Conservation (phyloP, 2,797 vertebrate genomes). For the Fistularia tabacaria region DNA sequence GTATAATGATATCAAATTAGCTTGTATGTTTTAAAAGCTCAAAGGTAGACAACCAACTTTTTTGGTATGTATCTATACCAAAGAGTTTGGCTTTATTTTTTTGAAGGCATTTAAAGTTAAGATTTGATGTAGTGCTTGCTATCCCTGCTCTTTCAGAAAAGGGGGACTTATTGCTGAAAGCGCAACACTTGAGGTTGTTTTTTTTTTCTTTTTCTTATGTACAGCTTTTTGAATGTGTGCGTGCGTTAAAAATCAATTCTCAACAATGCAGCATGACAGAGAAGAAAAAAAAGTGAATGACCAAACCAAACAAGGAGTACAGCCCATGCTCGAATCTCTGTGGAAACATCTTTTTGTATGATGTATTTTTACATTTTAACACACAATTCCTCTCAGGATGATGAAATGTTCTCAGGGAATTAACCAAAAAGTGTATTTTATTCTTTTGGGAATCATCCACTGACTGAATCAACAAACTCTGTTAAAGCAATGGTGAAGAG, state of each 20-base stretch:
- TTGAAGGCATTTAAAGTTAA: conserved; percentile 59
- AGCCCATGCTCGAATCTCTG: conserved; percentile 79
- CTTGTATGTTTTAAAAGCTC: conserved; percentile 52
- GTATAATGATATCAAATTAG: conserved; percentile 62
- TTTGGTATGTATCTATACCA: conserved; percentile 68
- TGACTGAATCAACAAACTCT: conserved; percentile 80
- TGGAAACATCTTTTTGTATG: conserved; percentile 71
- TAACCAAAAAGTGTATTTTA: conserved; percentile 82
- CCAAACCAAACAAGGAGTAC: conserved; percentile 80
- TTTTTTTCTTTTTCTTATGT: conserved; percentile 40
- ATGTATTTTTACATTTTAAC: conserved; percentile 83
- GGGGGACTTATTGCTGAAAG: conserved; percentile 20
- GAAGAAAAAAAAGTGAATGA: conserved; percentile 55
- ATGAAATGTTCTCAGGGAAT: conserved; percentile 99
- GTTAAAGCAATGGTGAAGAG: conserved; percentile 82
- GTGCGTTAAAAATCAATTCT: conserved; percentile 57
- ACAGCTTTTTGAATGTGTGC: conserved; percentile 68
- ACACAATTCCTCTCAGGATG: conserved; percentile 94
- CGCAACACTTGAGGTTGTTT: conserved; percentile 43
- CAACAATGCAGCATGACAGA: conserved; percentile 63
- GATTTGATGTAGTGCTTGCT: conserved; percentile 52
- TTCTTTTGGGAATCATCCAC: conserved; percentile 86
- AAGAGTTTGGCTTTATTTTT: conserved; percentile 67
- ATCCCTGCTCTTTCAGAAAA: conserved; percentile 40
- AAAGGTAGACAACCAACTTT: conserved; percentile 55